A percentile compares a stretch with the other conserved stretches of the same genome.
Evolutionary conservation across 2,113 vertebrate genomes (phyloP).

Genomic region (Notarius lentiginosus): DNA sequence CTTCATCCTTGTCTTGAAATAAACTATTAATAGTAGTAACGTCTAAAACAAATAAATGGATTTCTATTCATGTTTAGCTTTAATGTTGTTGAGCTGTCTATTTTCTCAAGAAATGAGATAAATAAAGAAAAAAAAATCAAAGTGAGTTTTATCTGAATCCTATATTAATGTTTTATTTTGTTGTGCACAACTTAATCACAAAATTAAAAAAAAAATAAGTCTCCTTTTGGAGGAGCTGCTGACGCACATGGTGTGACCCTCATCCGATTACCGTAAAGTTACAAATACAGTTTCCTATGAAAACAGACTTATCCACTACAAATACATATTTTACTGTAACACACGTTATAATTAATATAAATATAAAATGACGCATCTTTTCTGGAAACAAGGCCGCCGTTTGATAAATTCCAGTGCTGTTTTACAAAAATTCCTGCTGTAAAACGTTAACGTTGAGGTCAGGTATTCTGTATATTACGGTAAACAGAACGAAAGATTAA

Average conservation of each 20-base stretch:
- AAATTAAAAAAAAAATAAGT: not conserved
- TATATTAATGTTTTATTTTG: not conserved
- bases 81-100: not conserved
- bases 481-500: not conserved
- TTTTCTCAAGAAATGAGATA: not conserved
- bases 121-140: not conserved
- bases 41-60: not conserved
- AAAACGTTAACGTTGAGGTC: rapidly evolving
- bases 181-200: not conserved
- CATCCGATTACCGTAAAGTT: conserved; percentile 39
- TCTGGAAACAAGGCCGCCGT: not conserved
- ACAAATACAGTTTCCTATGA: not conserved
- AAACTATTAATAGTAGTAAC: not conserved
- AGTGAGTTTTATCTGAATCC: not conserved
- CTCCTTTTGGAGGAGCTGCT: not conserved
- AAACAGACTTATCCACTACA: not conserved
- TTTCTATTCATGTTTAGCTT: not conserved
- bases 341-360: not conserved
- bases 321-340: not conserved
- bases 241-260: conserved; percentile 39
- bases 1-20: no score
- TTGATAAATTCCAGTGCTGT: not conserved
- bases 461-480: not conserved
- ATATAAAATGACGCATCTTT: not conserved
- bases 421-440: not conserved